A percentile compares a stretch with the other conserved stretches of the same genome.
These are phyloP conservation scores for Xestia sexstrigata DNA, from an alignment of 2,888 invertebrate species.

Conservation along the genomic window DNA sequence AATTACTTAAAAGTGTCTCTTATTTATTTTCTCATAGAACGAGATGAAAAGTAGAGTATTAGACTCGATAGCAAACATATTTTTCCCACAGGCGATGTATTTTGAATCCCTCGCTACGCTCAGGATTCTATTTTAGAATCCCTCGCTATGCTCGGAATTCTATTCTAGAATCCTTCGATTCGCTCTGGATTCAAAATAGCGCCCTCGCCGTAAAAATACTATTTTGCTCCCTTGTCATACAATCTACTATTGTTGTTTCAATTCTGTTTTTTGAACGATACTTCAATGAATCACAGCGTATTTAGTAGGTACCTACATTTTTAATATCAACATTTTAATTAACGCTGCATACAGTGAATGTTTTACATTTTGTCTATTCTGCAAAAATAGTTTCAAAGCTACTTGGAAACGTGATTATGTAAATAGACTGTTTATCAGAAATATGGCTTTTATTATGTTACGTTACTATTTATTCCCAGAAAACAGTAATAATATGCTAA, in stretches of 20 bases:
- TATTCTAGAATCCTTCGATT: no score
- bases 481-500: not conserved
- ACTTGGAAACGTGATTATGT: not conserved
- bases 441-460: not conserved
- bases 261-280: not conserved
- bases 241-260: not conserved
- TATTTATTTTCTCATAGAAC: no score
- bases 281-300: not conserved
- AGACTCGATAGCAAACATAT: no score
- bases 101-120: no score
- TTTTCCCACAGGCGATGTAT: no score
- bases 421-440: not conserved
- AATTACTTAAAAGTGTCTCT: no score
- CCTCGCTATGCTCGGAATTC: no score
- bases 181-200: no score
- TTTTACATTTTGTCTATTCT: not conserved
- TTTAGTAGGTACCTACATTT: not conserved
- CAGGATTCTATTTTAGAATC: no score
- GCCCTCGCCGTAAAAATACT: no score
- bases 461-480: not conserved
- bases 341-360: not conserved
- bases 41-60: no score
- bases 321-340: not conserved
- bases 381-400: not conserved
- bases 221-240: no score